Percentiles rank a stretch among this genome's conserved stretches.
These are phyloP conservation scores for Kryptolebias ocellatus DNA, from an alignment of 2,797 vertebrate species.

Conservation along the genomic window DNA sequence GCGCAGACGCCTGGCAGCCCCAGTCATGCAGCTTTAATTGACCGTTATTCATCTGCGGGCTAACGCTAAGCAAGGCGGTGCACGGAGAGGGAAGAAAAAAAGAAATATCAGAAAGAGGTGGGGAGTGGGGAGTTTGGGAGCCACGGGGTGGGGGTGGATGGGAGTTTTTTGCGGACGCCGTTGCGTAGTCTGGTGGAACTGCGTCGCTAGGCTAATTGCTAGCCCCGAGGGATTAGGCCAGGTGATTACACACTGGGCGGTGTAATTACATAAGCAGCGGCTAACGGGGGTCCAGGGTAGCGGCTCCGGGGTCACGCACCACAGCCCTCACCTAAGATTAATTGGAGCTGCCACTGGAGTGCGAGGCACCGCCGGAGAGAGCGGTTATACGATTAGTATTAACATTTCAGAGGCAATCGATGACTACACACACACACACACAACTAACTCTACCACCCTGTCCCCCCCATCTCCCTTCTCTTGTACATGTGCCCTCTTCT, in stretches of 20 bases:
- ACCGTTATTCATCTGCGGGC: slow-evolving; percentile 93
- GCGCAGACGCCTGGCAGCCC: slow-evolving; percentile 91
- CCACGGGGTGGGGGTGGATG: no score
- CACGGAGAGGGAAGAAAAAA: slow-evolving; percentile 55
- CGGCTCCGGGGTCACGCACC: slow-evolving; percentile 90
- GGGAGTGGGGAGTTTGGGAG: slow-evolving; percentile 52
- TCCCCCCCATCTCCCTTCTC: slow-evolving; percentile 42
- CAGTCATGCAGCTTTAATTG: slow-evolving; percentile 95
- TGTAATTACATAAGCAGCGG: slow-evolving; percentile 98
- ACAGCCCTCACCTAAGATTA: slow-evolving; percentile 92
- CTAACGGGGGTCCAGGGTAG: slow-evolving; percentile 88
- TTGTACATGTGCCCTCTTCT: slow-evolving; percentile 34
- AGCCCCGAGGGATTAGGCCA: slow-evolving; percentile 94
- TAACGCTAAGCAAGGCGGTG: slow-evolving; percentile 73
- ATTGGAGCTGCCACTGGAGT: slow-evolving; percentile 95
- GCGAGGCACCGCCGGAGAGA: slow-evolving; percentile 89
- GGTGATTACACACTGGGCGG: slow-evolving; percentile 98
- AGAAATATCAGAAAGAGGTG: slow-evolving; percentile 45
- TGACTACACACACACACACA: slow-evolving; percentile 68
- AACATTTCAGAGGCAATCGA: slow-evolving; percentile 93
- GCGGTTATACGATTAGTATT: slow-evolving; percentile 96
- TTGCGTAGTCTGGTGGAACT: slow-evolving; percentile 67
- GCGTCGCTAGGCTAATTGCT: slow-evolving; percentile 91
- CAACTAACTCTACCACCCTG: slow-evolving; percentile 22
- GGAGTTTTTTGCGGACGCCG: slow-evolving; percentile 77